Percentiles rank a stretch among this genome's conserved stretches.
Evolutionary conservation across 1,140 invertebrate species (phyloP).

Genomic region (Pogonognathellus flavescens): DNA sequence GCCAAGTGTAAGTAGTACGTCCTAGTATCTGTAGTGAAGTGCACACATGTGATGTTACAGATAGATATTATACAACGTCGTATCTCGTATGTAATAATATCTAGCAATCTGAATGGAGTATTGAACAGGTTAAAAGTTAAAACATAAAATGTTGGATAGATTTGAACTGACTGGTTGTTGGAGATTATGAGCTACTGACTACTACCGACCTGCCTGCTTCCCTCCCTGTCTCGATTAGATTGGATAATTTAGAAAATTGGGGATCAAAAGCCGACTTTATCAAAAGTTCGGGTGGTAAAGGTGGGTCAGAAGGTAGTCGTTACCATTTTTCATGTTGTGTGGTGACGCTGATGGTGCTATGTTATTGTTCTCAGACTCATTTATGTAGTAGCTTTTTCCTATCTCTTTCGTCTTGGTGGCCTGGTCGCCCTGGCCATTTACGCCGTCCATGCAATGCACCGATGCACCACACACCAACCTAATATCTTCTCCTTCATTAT

Average conservation of each 20-base stretch:
- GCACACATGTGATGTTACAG: too few relatives aligned
- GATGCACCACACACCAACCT: too few relatives aligned
- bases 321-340: conserved; percentile 57
- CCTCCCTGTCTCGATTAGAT: conserved; percentile 58
- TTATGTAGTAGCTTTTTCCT: conserved; percentile 2
- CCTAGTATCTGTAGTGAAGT: too few relatives aligned
- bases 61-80: too few relatives aligned
- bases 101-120: too few relatives aligned
- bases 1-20: too few relatives aligned
- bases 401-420: conserved; percentile 35
- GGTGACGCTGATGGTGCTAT: conserved; percentile 40
- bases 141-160: conserved; percentile 43
- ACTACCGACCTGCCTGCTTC: conserved; percentile 42
- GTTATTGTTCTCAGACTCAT: conserved; percentile 10
- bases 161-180: not conserved
- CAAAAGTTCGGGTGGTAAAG: conserved; percentile 47
- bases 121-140: not conserved
- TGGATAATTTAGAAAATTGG: conserved; percentile 61
- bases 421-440: not conserved
- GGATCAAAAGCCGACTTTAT: conserved; percentile 54
- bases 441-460: too few relatives aligned
- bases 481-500: not conserved
- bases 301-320: conserved; percentile 43
- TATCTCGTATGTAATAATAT: too few relatives aligned
- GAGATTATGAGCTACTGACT: not conserved